Base-by-base conservation (phyloP, 2,113 vertebrate genomes). In the Coreoperca whiteheadi region DNA sequence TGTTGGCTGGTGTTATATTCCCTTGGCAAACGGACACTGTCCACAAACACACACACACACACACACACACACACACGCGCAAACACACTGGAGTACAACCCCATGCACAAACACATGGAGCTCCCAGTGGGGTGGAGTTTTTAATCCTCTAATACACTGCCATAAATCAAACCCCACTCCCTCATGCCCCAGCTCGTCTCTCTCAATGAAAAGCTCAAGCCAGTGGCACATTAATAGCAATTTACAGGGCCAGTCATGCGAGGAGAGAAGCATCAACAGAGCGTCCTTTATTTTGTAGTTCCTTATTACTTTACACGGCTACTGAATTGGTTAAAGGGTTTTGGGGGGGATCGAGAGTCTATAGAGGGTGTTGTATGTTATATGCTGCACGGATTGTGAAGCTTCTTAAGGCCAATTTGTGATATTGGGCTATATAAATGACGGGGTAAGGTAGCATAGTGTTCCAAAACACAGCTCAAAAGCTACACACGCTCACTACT, bases 71-170 rank as follows among this genome's bases (percentile, higher is more conserved):
- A 39, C 66, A 78, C 82, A 72, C 59, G 63, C 81, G 71, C 76
- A 71, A 61, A 81, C 85, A 82, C 81, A 51, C 30, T 32, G 37
- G 61, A 75, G 71, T 63, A 71, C 72, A 74, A 79, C 50, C 81
- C 63, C 79, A 43, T 32, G 59, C 84, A 87, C 86, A 78, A 88
- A 88, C 75, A 87, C 84, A 89, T 59, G 77, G 73, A 66, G 60
- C 87, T 94, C 92, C 92, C 87, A 66, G 75, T 51, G 68, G 92
- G 91, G 89, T 28, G 70, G 92, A 87, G 89, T 94, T 94, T 92
- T 95, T 94, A 93, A 94, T 93, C 92, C 91, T 93, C 91, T 92
- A 93, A 94, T 77, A 92, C 89, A 88, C 89, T 67, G 86, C 90
- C 91, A 94, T 95, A 93, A 94, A 95, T 95, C 94, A 95, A 84